Percentiles rank a stretch among this genome's conserved stretches.
Conservation (phyloP, 1,140 invertebrate genomes). For the Drosophila rhopaloa region DNA sequence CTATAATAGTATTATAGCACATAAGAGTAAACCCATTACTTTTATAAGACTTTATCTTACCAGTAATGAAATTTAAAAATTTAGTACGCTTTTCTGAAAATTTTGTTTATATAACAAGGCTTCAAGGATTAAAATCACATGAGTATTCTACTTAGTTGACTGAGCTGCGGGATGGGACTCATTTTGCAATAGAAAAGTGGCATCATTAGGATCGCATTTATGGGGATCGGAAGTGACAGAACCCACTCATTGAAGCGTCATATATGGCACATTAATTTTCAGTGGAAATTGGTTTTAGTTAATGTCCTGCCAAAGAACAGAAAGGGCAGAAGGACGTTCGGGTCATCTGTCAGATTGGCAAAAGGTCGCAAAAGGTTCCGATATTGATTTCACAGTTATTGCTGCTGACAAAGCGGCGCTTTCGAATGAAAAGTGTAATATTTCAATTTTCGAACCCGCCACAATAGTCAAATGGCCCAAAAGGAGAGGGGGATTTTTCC, state of each 20-base stretch:
- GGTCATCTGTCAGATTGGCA: conserved; percentile 61
- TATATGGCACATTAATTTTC: conserved; percentile 59
- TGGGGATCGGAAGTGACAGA: conserved; percentile 46
- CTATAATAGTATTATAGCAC: no score
- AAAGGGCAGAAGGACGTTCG: conserved; percentile 15
- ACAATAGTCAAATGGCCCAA: conserved; percentile 10
- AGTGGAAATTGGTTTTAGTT: conserved; percentile 26
- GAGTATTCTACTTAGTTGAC: no score
- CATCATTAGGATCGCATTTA: conserved; percentile 59
- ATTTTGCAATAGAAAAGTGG: conserved; percentile 13
- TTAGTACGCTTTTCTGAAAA: not conserved
- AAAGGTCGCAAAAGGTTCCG: conserved; percentile 48
- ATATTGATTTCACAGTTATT: conserved; percentile 67
- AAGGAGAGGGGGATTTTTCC: conserved; percentile 26
- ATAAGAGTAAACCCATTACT: no score
- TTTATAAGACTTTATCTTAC: no score
- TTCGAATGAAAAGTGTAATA: conserved; percentile 75
- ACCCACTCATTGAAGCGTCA: conserved; percentile 44
- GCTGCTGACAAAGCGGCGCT: conserved; percentile 43
- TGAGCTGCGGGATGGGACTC: not conserved
- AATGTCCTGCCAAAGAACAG: conserved; percentile 49
- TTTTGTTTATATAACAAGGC: not conserved
- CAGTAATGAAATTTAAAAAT: no score
- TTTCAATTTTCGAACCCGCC: conserved; percentile 69
- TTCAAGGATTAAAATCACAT: not conserved